phyloP scores from a whole-genome alignment of 2,113 vertebrate genomes.

The Pterocles gutturalis region DNA sequence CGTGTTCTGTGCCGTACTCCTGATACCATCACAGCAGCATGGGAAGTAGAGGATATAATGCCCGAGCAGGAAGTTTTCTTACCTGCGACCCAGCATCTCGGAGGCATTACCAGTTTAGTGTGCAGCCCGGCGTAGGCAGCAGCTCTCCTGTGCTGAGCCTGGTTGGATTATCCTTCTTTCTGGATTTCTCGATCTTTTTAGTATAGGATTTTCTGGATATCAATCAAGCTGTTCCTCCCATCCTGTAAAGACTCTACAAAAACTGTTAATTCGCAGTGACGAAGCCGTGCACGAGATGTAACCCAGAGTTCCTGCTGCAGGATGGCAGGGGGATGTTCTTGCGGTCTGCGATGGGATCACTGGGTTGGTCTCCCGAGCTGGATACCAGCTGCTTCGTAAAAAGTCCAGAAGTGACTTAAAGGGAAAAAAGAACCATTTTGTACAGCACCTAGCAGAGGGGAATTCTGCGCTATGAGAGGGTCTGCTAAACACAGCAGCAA shows the following conservation, averaged over 20 bases:
- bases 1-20: neutral
- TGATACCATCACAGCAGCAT: no score
- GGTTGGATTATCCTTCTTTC: neutral
- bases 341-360: neutral
- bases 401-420: neutral
- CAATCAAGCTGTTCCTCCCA: neutral
- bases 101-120: neutral
- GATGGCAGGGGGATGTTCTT: neutral
- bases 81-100: neutral
- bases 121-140: neutral
- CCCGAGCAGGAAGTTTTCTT: neutral
- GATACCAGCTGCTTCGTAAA: neutral
- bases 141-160: neutral
- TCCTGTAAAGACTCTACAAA: neutral
- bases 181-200: neutral
- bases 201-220: neutral
- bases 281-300: neutral
- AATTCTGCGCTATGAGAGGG: neutral
- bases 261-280: no score
- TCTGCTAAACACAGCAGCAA: neutral
- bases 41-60: neutral
- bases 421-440: neutral
- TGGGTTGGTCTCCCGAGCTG: neutral
- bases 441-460: neutral
- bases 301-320: neutral